Percentiles rank a stretch among this genome's conserved stretches.
These are phyloP conservation scores for Stomatorhinus ivindoensis DNA, from an alignment of 2,113 vertebrate genomes.

Conservation along the genomic window DNA sequence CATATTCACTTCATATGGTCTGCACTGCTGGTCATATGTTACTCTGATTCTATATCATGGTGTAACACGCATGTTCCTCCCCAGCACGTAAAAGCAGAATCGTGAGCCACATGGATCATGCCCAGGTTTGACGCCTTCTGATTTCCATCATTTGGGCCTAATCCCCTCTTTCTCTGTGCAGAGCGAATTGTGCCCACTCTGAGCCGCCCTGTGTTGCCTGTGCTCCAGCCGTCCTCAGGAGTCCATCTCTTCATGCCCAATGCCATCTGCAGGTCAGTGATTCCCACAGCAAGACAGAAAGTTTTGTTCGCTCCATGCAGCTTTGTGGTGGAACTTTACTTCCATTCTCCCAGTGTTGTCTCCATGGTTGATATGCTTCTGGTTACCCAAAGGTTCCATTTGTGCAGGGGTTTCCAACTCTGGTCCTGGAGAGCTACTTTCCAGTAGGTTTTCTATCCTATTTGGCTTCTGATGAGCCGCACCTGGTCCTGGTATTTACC, in stretches of 20 bases:
- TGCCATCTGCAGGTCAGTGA: slow-evolving; percentile 76
- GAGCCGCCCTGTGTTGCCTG: slow-evolving; percentile 58
- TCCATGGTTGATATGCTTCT: neutral
- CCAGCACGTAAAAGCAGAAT: neutral
- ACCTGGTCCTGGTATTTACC: too few relatives aligned
- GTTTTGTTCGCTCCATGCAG: neutral
- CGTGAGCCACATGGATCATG: neutral
- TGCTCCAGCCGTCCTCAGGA: slow-evolving; percentile 59
- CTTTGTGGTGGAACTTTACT: neutral
- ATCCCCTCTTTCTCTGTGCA: slow-evolving; percentile 30
- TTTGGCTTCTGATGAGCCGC: too few relatives aligned
- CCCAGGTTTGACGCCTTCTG: neutral
- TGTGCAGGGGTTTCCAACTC: too few relatives aligned
- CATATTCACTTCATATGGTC: neutral
- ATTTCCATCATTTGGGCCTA: neutral
- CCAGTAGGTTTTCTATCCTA: too few relatives aligned
- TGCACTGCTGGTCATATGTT: neutral
- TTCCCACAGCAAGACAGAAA: neutral
- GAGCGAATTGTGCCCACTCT: slow-evolving; percentile 72
- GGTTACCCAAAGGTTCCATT: neutral
- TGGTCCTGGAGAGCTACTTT: too few relatives aligned
- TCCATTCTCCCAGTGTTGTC: neutral
- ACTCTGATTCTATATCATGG: neutral
- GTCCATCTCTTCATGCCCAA: slow-evolving; percentile 72
- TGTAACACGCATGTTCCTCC: neutral